A percentile compares a stretch with the other conserved stretches of the same genome.
These are phyloP conservation scores for Ametastegia equiseti DNA, from an alignment of 2,888 invertebrate genomes.

Conservation along the genomic window DNA sequence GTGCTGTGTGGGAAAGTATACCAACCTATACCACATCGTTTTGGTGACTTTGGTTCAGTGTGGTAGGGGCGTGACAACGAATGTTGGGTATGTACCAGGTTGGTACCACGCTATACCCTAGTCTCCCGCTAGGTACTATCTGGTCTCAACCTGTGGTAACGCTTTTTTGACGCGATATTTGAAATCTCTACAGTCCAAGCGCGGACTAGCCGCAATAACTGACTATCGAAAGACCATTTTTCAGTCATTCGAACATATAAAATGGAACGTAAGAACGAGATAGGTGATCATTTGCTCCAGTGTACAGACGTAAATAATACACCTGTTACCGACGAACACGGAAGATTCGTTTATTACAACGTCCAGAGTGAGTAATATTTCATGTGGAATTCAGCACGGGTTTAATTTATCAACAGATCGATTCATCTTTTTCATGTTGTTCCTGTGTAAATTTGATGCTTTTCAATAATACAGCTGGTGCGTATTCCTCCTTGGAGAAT, in stretches of 20 bases:
- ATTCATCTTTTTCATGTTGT: too few species aligned
- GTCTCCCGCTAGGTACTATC: not conserved
- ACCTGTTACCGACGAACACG: not conserved
- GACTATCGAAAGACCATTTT: not conserved
- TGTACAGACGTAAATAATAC: not conserved
- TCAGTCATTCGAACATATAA: not conserved
- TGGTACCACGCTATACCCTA: not conserved
- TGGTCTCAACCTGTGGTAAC: not conserved
- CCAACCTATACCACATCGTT: not conserved
- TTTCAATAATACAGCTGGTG: not conserved
- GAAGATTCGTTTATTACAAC: not conserved
- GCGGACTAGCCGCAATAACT: not conserved
- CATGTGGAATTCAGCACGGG: not conserved
- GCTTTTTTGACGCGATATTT: not conserved
- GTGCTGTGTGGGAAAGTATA: conserved; percentile 22
- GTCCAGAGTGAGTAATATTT: not conserved
- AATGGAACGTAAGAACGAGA: too few species aligned
- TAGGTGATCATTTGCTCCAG: not conserved
- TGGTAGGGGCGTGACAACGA: not conserved
- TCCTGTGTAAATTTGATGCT: not conserved
- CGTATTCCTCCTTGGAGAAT: not conserved
- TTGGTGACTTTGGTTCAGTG: not conserved
- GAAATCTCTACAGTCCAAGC: too few species aligned
- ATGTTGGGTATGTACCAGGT: not conserved
- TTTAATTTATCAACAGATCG: not conserved